Evolutionary conservation across 2,797 vertebrate species (phyloP), one percentile per base, ranked within the genome.

Genomic region (Menidia menidia): DNA sequence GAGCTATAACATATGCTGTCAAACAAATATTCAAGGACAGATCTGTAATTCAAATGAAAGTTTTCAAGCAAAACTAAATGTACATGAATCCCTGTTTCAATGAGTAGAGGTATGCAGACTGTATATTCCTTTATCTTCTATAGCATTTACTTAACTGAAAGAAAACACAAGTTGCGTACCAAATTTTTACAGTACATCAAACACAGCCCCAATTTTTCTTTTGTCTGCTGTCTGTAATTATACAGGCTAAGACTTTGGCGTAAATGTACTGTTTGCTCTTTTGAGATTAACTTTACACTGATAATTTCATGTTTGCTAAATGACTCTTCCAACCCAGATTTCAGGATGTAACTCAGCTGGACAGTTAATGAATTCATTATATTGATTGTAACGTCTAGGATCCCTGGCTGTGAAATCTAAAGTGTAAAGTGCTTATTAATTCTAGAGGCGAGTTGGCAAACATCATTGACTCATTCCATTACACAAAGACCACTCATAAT

Each of bases 401-500:
- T 86, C 79, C 69, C 64, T 44, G 51, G 74, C 73, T 78, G 81
- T 79, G 82, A 92, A 89, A 85, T 90, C 88, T 92, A 83, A 89
- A 89, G 89, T 91, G 90, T 89, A 88, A 89, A 85, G 83, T 67
- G 30, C 72, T 88, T 84, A 92, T 92, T 92, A 88, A 89, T 91
- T 91, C 81, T 14, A 35, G 77, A 72, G 83, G 83, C 73, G 80
- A 81, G 80, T 81, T 77, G 73, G 87, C 84, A 89, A 91, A 92
- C 86, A 87, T 88, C 83, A 87, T 83, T 74, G 82, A 89, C 88
- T 91, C 86, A 55, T 90, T 87, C 79, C 82, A 91, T 92, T 89
- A 90, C 81, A 81, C 79, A 79, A 63, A 87, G 83, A 86, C 86
- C 84, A 82, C 87, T 82, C 68, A 82, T 81, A 88, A 89, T 90